phyloP scores from a whole-genome alignment of 1,140 invertebrate species.

The Leptoteleia sp. region DNA sequence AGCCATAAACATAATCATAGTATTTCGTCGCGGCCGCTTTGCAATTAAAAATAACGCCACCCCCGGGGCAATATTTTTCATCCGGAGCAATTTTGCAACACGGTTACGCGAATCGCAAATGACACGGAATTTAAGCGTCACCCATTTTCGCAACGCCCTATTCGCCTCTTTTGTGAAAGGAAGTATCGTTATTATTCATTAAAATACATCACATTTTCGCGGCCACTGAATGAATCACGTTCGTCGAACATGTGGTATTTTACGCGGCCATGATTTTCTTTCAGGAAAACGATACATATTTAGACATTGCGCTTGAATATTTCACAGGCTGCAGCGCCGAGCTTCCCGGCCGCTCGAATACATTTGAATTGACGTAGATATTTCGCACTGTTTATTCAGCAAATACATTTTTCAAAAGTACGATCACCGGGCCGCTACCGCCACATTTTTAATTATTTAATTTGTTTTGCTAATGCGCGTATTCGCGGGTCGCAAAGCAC shows the following conservation, averaged over 20 bases:
- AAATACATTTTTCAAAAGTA: slow-evolving; percentile 9
- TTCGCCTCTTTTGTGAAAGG: slow-evolving; percentile 12
- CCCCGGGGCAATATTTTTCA: slow-evolving; percentile 3
- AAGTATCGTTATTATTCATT: slow-evolving; percentile 41
- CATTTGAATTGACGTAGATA: slow-evolving; percentile 14
- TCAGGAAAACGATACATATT: slow-evolving; percentile 42
- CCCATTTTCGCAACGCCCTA: not conserved
- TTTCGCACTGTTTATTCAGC: slow-evolving; percentile 24
- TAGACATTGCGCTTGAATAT: slow-evolving; percentile 40
- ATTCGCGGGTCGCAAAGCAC: too few relatives aligned
- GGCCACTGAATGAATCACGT: not conserved
- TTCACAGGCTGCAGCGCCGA: slow-evolving; percentile 6
- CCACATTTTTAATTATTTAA: slow-evolving; percentile 16
- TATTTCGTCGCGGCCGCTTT: slow-evolving; percentile 6
- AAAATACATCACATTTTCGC: slow-evolving; percentile 41
- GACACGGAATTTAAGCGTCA: slow-evolving; percentile 6
- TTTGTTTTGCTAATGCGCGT: slow-evolving; percentile 6
- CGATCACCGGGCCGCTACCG: not conserved
- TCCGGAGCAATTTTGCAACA: not conserved
- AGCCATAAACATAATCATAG: not conserved
- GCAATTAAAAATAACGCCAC: not conserved
- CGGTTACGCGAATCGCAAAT: slow-evolving; percentile 9
- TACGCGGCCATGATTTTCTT: slow-evolving; percentile 44
- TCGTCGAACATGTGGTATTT: slow-evolving; percentile 26
- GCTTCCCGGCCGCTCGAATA: not conserved